Conservation (phyloP, 2,888 invertebrate genomes). For the Dicyrtoma fusca region DNA sequence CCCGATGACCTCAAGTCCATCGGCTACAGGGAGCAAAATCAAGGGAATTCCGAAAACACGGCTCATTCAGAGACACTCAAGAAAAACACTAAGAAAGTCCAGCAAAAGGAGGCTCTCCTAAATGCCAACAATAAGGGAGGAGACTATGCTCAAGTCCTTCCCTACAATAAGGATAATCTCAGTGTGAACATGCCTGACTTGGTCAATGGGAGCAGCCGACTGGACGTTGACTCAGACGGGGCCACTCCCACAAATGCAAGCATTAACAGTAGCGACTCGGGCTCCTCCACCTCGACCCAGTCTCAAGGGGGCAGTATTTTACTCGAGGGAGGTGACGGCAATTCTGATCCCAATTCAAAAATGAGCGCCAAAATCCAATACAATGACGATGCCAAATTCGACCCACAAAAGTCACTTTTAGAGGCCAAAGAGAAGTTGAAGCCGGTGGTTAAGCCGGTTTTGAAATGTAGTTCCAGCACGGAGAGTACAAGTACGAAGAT, state of each 20-base stretch:
- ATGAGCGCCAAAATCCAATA: no score
- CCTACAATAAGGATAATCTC: slow-evolving; percentile 27
- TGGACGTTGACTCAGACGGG: slow-evolving; percentile 32
- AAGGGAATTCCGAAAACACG: slow-evolving; percentile 35
- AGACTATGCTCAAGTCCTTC: slow-evolving; percentile 55
- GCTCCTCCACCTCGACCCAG: slow-evolving; percentile 17
- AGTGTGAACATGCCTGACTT: slow-evolving; percentile 36
- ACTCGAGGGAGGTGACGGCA: no score
- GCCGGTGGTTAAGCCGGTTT: slow-evolving; percentile 52
- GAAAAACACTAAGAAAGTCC: no score
- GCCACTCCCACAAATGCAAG: slow-evolving; percentile 37
- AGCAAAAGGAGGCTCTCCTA: no score
- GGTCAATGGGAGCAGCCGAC: slow-evolving; percentile 34
- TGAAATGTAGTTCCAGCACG: slow-evolving; percentile 47
- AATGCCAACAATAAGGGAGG: slow-evolving; percentile 33
- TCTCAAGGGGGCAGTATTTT: not conserved
- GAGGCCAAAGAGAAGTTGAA: slow-evolving; percentile 56
- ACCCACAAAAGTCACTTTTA: slow-evolving; percentile 54
- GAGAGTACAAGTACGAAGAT: slow-evolving; percentile 47
- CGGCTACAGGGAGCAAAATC: slow-evolving; percentile 62
- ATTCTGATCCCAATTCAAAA: no score
- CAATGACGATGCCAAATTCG: slow-evolving; percentile 45
- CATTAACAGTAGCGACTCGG: slow-evolving; percentile 27
- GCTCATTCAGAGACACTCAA: slow-evolving; percentile 52
- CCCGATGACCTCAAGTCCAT: slow-evolving; percentile 81